These are phyloP conservation scores for Brenthis ino DNA, from an alignment of 2,888 invertebrate species.

Conservation along the genomic window DNA sequence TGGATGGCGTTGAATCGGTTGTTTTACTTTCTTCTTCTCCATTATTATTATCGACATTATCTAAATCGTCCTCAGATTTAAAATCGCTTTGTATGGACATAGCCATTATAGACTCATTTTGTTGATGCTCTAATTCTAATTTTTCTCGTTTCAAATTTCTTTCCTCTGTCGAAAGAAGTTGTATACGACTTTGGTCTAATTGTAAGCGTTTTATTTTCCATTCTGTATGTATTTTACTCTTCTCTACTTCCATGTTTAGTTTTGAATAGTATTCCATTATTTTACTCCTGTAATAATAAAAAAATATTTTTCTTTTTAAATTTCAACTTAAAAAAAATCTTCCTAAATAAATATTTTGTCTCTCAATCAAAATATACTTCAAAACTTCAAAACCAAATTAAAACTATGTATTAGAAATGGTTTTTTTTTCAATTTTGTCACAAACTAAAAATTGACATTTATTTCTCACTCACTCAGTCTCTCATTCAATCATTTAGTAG, in stretches of 20 bases:
- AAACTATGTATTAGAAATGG: too few species aligned
- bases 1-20: slow-evolving; percentile 37
- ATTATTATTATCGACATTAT: slow-evolving; percentile 38
- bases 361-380: background rate
- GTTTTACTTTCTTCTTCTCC: slow-evolving; percentile 40
- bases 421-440: too few species aligned
- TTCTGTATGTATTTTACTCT: slow-evolving; percentile 78
- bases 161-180: slow-evolving; percentile 75
- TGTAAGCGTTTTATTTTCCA: slow-evolving; percentile 81
- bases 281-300: slow-evolving; percentile 72
- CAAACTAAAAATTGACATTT: too few species aligned
- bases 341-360: too few species aligned
- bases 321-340: too few species aligned
- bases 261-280: slow-evolving; percentile 85
- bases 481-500: too few species aligned
- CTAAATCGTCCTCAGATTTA: slow-evolving; percentile 51
- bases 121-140: slow-evolving; percentile 70
- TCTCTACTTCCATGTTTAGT: slow-evolving; percentile 82
- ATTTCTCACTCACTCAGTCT: too few species aligned
- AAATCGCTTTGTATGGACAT: slow-evolving; percentile 64
- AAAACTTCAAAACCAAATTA: background rate
- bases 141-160: slow-evolving; percentile 81
- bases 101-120: slow-evolving; percentile 65
- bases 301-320: too few species aligned
- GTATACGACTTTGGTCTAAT: slow-evolving; percentile 70